Percentiles rank a stretch among this genome's conserved stretches.
These are phyloP conservation scores for Lagenorhynchus albirostris DNA, from an alignment of 2,113 vertebrate species.

Conservation along the genomic window DNA sequence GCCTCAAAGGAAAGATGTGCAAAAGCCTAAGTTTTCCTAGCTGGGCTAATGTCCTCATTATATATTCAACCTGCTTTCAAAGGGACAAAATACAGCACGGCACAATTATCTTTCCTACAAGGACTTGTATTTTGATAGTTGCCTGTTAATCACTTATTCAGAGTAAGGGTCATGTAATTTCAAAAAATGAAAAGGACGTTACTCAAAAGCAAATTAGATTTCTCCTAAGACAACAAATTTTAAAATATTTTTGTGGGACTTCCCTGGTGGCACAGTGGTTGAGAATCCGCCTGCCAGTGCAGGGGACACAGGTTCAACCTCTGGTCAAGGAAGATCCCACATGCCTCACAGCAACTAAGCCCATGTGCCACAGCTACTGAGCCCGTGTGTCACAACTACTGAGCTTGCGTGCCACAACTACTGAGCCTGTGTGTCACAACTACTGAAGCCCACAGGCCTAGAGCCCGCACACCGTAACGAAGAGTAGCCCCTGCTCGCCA, in stretches of 20 bases:
- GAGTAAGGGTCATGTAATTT: background rate
- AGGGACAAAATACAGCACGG: background rate
- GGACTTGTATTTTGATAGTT: slow-evolving; percentile 1
- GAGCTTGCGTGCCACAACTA: no score
- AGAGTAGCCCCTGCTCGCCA: no score
- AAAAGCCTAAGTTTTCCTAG: background rate
- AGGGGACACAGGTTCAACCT: no score
- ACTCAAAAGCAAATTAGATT: slow-evolving; percentile 17
- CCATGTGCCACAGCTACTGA: no score
- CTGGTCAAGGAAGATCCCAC: no score
- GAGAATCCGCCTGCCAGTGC: no score
- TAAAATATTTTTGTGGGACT: background rate
- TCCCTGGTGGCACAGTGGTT: no score
- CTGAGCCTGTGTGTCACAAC: no score
- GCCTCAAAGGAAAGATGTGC: slow-evolving; percentile 34
- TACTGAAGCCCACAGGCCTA: no score
- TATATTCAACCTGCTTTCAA: background rate
- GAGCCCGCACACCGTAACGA: fast-evolving
- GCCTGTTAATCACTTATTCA: background rate
- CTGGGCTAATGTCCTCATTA: background rate
- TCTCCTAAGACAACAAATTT: slow-evolving; percentile 31
- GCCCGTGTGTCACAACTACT: no score
- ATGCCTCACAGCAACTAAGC: no score
- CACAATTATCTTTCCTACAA: background rate
- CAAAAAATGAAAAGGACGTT: background rate